These are phyloP conservation scores for Ptychoptera albimana DNA, from an alignment of 2,888 invertebrate genomes.

Conservation along the genomic window DNA sequence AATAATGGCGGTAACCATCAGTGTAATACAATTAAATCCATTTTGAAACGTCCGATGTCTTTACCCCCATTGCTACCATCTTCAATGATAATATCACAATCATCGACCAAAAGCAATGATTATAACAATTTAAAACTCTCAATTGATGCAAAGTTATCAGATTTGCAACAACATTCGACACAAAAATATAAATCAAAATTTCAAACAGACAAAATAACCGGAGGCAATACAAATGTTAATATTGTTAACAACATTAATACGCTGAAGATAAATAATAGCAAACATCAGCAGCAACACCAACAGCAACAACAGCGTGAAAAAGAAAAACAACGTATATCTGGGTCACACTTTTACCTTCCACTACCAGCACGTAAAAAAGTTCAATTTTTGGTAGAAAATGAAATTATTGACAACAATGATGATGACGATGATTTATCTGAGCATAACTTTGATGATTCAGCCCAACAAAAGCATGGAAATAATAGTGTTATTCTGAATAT, in stretches of 20 bases:
- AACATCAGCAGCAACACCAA: conserved; percentile 4
- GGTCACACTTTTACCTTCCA: conserved; percentile 45
- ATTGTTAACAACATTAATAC: background rate
- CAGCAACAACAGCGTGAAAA: conserved; percentile 5
- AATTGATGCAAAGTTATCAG: too few species aligned
- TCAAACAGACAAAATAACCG: background rate
- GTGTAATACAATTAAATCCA: conserved; percentile 34
- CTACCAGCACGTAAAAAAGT: conserved; percentile 47
- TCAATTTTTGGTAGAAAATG: conserved; percentile 53
- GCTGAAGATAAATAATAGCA: conserved; percentile 5
- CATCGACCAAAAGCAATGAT: conserved; percentile 18
- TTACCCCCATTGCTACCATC: conserved; percentile 26
- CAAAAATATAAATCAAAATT: too few species aligned
- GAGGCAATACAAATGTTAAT: conserved; percentile 13
- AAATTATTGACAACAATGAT: conserved; percentile 18
- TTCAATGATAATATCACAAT: conserved; percentile 16
- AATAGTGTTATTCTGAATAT: too few species aligned
- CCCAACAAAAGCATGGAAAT: too few species aligned
- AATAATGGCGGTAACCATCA: conserved; percentile 8
- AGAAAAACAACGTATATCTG: conserved; percentile 14
- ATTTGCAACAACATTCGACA: too few species aligned
- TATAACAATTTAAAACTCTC: too few species aligned
- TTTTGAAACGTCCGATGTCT: conserved; percentile 37
- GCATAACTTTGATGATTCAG: too few species aligned
- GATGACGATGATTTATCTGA: conserved; percentile 10